phyloP scores from a whole-genome alignment of 2,797 vertebrate species.

The Eupleurogrammus muticus region DNA sequence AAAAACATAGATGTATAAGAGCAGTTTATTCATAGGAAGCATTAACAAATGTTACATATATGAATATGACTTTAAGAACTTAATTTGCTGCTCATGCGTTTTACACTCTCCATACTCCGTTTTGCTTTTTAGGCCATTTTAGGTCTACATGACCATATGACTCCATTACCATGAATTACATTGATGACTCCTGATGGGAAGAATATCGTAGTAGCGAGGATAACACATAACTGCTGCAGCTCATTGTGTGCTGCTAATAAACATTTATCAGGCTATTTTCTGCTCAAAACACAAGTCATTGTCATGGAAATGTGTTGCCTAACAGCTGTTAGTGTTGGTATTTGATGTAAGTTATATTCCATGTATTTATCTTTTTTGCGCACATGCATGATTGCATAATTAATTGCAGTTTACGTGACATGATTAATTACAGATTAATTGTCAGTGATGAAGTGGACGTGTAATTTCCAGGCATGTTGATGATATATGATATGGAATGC shows the following conservation, averaged over 20 bases:
- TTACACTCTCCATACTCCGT: constrained; percentile 39
- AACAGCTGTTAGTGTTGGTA: constrained; percentile 22
- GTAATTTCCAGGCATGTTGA: constrained; percentile 27
- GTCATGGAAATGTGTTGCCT: constrained; percentile 39
- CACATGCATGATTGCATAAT: constrained; percentile 38
- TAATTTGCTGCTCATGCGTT: constrained; percentile 46
- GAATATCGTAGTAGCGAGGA: constrained; percentile 50
- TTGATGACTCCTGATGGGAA: constrained; percentile 67
- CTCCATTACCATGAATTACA: constrained; percentile 77
- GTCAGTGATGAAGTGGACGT: constrained; percentile 26
- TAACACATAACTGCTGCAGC: constrained; percentile 46
- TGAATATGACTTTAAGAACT: constrained; percentile 44
- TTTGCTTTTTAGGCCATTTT: constrained; percentile 51
- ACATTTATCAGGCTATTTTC: constrained; percentile 32
- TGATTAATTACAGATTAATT: constrained; percentile 53
- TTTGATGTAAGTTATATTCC: constrained; percentile 58
- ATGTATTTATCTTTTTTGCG: constrained; percentile 49
- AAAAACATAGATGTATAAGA: constrained; percentile 21
- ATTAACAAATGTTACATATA: constrained; percentile 24
- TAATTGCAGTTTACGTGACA: constrained; percentile 46
- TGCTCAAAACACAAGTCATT: constrained; percentile 23
- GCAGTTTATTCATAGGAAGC: constrained; percentile 45
- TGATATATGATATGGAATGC: constrained; percentile 29
- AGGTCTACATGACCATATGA: constrained; percentile 52
- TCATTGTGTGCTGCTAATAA: constrained; percentile 29